A percentile compares a stretch with the other conserved stretches of the same genome.
Conservation (phyloP, 2,888 invertebrate genomes). For the Phlogophora meticulosa region DNA sequence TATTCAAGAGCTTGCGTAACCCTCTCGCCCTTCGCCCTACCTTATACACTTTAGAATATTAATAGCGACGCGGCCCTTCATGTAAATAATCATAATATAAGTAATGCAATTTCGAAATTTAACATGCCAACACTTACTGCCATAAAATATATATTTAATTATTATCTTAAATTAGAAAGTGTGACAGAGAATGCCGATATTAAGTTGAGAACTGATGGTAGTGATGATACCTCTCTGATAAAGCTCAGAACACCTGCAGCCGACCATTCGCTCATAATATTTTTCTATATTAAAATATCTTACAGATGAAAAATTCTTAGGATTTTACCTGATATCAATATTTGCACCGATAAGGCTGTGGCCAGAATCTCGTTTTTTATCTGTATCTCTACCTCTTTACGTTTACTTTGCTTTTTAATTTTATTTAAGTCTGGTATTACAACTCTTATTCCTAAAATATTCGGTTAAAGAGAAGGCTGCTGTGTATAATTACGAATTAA, state of each 20-base stretch:
- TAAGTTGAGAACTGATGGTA: constrained; percentile 8
- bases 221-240: constrained; percentile 3
- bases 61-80: constrained; percentile 66
- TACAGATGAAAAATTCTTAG: constrained; percentile 39
- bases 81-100: constrained; percentile 68
- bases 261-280: constrained; percentile 20
- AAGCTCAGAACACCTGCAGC: constrained; percentile 32
- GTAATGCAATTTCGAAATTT: constrained; percentile 60
- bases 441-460: neutral
- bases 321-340: constrained; percentile 39
- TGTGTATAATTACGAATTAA: neutral
- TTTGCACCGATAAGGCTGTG: constrained; percentile 14
- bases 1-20: constrained; percentile 69
- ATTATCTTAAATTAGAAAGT: constrained; percentile 29
- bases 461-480: neutral
- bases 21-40: constrained; percentile 67
- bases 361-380: neutral
- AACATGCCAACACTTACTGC: constrained; percentile 37
- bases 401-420: constrained; percentile 2
- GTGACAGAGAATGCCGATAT: constrained; percentile 29
- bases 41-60: constrained; percentile 67
- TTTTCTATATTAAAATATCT: constrained; percentile 48
- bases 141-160: constrained; percentile 47
- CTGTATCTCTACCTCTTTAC: constrained; percentile 1
- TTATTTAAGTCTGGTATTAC: neutral